Conservation (phyloP, 2,888 invertebrate genomes). For the Tetragonula carbonaria region DNA sequence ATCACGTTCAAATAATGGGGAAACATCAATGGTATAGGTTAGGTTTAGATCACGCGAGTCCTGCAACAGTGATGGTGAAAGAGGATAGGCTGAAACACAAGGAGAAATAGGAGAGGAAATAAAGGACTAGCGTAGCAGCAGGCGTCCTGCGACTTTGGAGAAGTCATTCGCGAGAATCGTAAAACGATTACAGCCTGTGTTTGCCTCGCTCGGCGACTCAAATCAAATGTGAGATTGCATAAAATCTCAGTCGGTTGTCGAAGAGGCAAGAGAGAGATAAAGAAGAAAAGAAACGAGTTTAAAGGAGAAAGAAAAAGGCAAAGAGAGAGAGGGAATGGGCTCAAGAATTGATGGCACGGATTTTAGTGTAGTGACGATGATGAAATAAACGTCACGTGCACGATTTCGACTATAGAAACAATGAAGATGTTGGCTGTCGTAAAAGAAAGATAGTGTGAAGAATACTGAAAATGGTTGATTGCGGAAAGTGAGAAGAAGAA, state of each 20-base stretch:
- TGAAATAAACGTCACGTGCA: neutral
- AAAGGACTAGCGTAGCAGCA: slow-evolving; percentile 24
- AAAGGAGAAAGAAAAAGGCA: neutral
- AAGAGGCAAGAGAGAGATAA: slow-evolving; percentile 4
- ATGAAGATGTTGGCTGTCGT: slow-evolving; percentile 16
- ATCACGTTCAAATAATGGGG: neutral
- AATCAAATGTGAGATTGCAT: slow-evolving; percentile 71
- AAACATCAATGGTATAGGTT: neutral
- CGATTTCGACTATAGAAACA: neutral
- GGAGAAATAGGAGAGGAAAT: slow-evolving; percentile 13
- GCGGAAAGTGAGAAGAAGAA: neutral
- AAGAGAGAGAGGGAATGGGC: neutral
- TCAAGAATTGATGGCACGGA: neutral
- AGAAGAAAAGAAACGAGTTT: neutral
- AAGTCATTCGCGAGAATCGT: slow-evolving; percentile 76
- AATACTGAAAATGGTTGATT: neutral
- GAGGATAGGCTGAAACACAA: neutral
- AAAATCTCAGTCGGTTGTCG: slow-evolving; percentile 56
- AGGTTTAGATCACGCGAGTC: neutral
- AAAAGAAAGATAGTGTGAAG: slow-evolving; percentile 12
- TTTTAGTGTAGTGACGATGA: neutral
- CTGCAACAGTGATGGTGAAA: neutral
- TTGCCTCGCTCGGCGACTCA: slow-evolving; percentile 63
- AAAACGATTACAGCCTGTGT: slow-evolving; percentile 72
- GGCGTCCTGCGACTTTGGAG: slow-evolving; percentile 70